Base-by-base conservation (phyloP, 2,888 invertebrate genomes). In the Pammene fasciana region DNA sequence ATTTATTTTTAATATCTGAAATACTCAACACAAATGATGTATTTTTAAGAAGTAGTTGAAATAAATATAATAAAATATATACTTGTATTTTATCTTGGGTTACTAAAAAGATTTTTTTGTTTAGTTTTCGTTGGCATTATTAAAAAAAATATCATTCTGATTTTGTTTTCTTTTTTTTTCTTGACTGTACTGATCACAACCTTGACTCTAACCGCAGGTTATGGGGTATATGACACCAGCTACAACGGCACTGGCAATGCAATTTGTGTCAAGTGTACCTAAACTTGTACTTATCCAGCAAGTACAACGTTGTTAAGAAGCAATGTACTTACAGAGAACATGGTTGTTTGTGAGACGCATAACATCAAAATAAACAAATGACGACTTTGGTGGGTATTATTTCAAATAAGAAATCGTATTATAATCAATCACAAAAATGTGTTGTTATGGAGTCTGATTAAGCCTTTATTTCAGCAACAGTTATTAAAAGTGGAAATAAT, bases 191-290 rank as follows among this genome's bases (percentile, higher is more conserved):
- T 68, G 75, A 79, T 75, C 71, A 75, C 75, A 79, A 76, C 75
- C 74, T 80, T 77, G 74, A 72, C 76, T 77, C 76, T 76, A 81
- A 87, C 87, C 88, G 82, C 87, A 85, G 75, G 77, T 76, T 78
- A 76, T 75, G 76, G 78, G 74, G 74, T 72, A 75, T 74, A 71
- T 73, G 65, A 74, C 75, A 76, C 80, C 76, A 74, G 75, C 73
- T 75, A 78, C 76, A 70, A 74, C 74, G 78, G 75, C 80, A 77
- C 77, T 82, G 82, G 85, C 75, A 83, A 83, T 82, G 82, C 75
- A 75, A 85, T 80, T 79, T 79, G 80, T 87, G 87, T 84, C 86
- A 86, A 70, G 60, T 55, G 46, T 16, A 41, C 38, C 38, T 61
- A 52, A 62, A 62, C 41, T 62, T 52, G 26, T 52, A 52, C 43